Base-by-base conservation (phyloP, 2,797 vertebrate genomes). In the Delichon dasypus region DNA sequence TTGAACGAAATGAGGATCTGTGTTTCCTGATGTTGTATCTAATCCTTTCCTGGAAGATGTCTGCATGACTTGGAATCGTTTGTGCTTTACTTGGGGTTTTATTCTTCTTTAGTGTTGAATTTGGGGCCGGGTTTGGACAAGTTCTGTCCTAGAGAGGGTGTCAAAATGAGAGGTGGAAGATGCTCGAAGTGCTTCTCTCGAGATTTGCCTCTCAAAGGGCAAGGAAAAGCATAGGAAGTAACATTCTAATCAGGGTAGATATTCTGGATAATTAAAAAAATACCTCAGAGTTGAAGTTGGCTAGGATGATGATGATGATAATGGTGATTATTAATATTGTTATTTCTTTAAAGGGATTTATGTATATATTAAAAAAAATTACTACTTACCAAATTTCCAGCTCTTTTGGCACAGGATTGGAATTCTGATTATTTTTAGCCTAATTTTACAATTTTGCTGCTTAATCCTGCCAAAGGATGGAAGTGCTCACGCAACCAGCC, bases 301-400 rank as follows among this genome's bases (percentile, higher is more conserved):
- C 16, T 61, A 42, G 27, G 16, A 50, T 51, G 66, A 26, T 53
- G 15, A 30, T 47, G 3, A 26, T 8, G 2, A 53, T 27, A 0
- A 32, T 60, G 1, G 32, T 29, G 1, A 18, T 20, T 2, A 17
- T 36, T 12, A 17, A 6, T 19, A 20, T 7, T 13, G 5, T 34
- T 32, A 14, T 12, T 64, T 50, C 13, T 73, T 32, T 36, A 34
- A 32, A 51, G 17, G 5, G 7, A 48, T 66, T 44, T 0, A 34
- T 9, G 1, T 12, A 7, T 47, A 12, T 32, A 32, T 36, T 16
- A 0, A 6, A 13, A 85, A 58, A 26, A 58, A 12, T 47, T 17
- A 2, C 2, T 68, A 15, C 13, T 11, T 21, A 9, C 7, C 65
- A 65, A 0, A 58, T 40, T 65, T 55, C 36, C 50, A 34, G 7